Conservation (phyloP, 2,797 vertebrate species). For the Gymnopithys bicolor region DNA sequence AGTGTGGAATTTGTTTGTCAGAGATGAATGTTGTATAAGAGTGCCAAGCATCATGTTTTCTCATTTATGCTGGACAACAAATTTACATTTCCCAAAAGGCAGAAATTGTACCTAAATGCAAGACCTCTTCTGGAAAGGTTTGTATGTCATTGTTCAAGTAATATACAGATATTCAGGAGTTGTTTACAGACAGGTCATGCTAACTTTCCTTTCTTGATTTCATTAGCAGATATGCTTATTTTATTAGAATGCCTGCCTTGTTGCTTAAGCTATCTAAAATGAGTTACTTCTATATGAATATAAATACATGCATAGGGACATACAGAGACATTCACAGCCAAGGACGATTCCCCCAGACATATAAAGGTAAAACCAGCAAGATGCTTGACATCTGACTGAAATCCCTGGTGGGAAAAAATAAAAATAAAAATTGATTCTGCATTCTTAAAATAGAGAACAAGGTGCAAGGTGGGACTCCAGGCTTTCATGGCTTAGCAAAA, state of each 20-base stretch:
- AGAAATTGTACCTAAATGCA: neutral
- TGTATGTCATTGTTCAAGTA: neutral
- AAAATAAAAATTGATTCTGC: neutral
- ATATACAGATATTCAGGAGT: neutral
- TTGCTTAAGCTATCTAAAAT: neutral
- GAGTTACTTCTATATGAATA: neutral
- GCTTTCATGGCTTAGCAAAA: neutral
- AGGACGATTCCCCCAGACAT: neutral
- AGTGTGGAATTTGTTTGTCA: neutral
- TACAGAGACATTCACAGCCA: neutral
- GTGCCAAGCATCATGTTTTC: neutral
- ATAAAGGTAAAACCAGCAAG: neutral
- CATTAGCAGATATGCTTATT: neutral
- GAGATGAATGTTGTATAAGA: neutral
- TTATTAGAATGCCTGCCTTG: neutral
- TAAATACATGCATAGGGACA: neutral
- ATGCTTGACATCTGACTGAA: neutral
- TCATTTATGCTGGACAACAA: neutral
- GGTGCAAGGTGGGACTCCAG: neutral
- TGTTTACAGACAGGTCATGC: neutral
- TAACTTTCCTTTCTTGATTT: neutral
- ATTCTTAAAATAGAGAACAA: neutral
- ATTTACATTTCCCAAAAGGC: neutral
- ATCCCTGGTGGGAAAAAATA: neutral
- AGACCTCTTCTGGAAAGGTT: neutral